Percentiles rank a stretch among this genome's conserved stretches.
These are phyloP conservation scores for Paratrypauchen microcephalus DNA, from an alignment of 2,797 vertebrate species.

Conservation along the genomic window DNA sequence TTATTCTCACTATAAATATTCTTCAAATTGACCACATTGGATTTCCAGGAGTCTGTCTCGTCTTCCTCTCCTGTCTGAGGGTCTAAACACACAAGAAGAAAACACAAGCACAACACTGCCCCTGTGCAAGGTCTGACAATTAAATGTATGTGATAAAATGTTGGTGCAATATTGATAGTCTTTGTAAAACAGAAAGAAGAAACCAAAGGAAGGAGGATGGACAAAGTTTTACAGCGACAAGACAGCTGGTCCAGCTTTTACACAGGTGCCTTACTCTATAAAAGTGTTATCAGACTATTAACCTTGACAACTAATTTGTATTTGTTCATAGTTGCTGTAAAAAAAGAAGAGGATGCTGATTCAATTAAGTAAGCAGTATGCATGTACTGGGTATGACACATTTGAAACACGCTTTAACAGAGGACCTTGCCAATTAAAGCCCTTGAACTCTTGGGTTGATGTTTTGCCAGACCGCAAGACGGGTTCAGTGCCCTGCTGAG, in stretches of 20 bases:
- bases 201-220: conserved; percentile 49
- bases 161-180: background rate
- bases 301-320: background rate
- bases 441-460: background rate
- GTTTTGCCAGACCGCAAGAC: conserved; percentile 67
- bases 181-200: conserved; percentile 66
- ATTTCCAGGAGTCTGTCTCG: conserved; percentile 74
- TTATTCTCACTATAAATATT: background rate
- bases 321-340: conserved; percentile 56
- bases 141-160: background rate
- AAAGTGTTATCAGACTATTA: background rate
- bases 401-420: no score
- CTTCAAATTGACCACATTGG: background rate
- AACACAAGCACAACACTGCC: conserved; percentile 65
- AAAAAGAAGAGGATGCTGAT: conserved; percentile 69
- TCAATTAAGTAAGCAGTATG: conserved; percentile 45
- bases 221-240: conserved; percentile 64
- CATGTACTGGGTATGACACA: background rate
- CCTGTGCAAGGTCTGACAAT: conserved; percentile 63
- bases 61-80: conserved; percentile 58
- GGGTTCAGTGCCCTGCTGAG: conserved; percentile 75
- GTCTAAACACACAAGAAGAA: conserved; percentile 40
- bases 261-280: conserved; percentile 50
- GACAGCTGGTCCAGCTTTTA: conserved; percentile 77
- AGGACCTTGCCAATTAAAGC: background rate